phyloP scores from a whole-genome alignment of 2,888 invertebrate genomes.

The Drosophila formosana region DNA sequence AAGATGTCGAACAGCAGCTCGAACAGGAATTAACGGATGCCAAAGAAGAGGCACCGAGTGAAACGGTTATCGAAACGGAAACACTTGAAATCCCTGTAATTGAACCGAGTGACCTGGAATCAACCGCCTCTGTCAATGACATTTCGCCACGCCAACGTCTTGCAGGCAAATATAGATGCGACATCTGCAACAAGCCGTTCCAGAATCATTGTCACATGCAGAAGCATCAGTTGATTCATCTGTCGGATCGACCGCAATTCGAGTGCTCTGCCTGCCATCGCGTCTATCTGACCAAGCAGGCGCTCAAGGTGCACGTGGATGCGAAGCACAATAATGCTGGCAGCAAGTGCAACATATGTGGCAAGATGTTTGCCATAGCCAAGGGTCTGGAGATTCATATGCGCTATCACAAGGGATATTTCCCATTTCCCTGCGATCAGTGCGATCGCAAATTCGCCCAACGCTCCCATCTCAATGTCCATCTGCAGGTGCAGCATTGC shows the following conservation, averaged over 20 bases:
- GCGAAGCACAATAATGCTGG: conserved; percentile 59
- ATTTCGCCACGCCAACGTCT: conserved; percentile 5
- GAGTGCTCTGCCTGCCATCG: conserved; percentile 45
- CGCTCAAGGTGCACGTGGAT: conserved; percentile 66
- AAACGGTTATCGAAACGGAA: not conserved
- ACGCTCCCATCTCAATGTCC: conserved; percentile 71
- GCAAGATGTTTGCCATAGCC: conserved; percentile 70
- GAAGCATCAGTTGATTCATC: conserved; percentile 48
- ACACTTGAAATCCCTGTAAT: not conserved
- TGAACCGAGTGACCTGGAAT: not conserved
- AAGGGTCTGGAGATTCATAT: conserved; percentile 75
- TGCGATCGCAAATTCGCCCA: conserved; percentile 75
- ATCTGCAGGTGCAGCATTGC: conserved; percentile 70
- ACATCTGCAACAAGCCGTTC: conserved; percentile 49
- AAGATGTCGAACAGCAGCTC: not conserved
- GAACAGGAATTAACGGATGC: not conserved
- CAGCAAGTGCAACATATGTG: conserved; percentile 62
- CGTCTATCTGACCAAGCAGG: conserved; percentile 71
- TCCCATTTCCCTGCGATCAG: conserved; percentile 71
- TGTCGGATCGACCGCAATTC: conserved; percentile 39
- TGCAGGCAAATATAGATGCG: conserved; percentile 31
- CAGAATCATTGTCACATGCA: conserved; percentile 47
- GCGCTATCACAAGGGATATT: conserved; percentile 71
- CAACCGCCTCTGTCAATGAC: not conserved
- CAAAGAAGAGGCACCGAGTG: not conserved